Base-by-base conservation (phyloP, 2,888 invertebrate genomes). In the Teleogryllus oceanicus region DNA sequence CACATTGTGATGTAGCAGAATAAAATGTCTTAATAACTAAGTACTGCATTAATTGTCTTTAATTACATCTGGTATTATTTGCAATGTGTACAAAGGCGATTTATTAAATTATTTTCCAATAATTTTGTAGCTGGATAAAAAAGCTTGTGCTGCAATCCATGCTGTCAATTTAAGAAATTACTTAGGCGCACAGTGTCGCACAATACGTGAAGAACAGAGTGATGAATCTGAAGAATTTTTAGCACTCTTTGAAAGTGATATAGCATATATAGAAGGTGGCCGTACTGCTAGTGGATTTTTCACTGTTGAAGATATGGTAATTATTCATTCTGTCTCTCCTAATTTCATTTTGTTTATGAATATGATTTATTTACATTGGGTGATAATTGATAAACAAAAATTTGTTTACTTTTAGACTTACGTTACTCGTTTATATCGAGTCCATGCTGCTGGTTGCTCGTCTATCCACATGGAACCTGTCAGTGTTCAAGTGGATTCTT, bases 181-280 rank as follows among this genome's bases (percentile, higher is more conserved):
- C 86, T 90, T 99, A 79, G 98, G 98, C 5, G 99, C 99, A 0
- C 93, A 94, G 82, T 94, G 96, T 85, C 92, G 98, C 24, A 98
- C 99, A 0, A 94, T 96, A 83, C 91, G 99, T 11, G 99, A 99
- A 88, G 99, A 99, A 87, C 98, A 99, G 88, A 93, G 91, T 2
- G 99, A 99, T 85, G 99, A 99, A 88, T 94, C 96, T 0, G 96
- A 98, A 79, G 99, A 99, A 85, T 99, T 99, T 89, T 87, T 99
- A 21, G 92, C 92, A 81, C 89, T 99, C 13, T 99, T 99, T 88
- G 94, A 96, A 80, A 92, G 93, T 20, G 95, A 95, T 82, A 93
- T 99, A 49, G 93, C 95, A 1, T 99, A 99, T 87, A 96, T 99
- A 83, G 96, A 98, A 88, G 99, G 99, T 81, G 98, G 98, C n/a